phyloP scores from a whole-genome alignment of 2,113 vertebrate species.

The Misgurnus anguillicaudatus region DNA sequence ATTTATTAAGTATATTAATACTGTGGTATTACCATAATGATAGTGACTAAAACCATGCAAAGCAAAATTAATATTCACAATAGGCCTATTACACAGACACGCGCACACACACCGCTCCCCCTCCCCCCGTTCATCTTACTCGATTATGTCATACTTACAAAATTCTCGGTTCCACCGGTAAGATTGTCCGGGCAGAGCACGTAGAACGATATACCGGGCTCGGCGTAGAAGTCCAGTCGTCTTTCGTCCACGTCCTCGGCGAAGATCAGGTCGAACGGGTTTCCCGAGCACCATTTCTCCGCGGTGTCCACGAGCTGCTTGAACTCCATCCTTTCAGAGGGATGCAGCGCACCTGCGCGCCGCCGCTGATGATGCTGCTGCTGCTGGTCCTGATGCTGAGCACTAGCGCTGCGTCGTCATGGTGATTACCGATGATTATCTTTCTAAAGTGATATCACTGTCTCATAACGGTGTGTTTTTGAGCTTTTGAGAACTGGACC shows the following conservation, averaged over 20 bases:
- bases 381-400: slow-evolving; percentile 28
- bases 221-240: slow-evolving; percentile 96
- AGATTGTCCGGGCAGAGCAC: slow-evolving; percentile 86
- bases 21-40: too few relatives aligned
- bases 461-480: slow-evolving; percentile 59
- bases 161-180: slow-evolving; percentile 88
- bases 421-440: slow-evolving; percentile 49
- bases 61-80: too few relatives aligned
- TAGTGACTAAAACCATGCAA: too few relatives aligned
- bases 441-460: slow-evolving; percentile 41
- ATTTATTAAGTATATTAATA: too few relatives aligned
- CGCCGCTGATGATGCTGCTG: slow-evolving; percentile 61
- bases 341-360: slow-evolving; percentile 64
- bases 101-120: not conserved
- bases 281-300: slow-evolving; percentile 93
- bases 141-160: slow-evolving; percentile 80
- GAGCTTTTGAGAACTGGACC: slow-evolving; percentile 64
- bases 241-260: slow-evolving; percentile 91
- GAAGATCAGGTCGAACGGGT: slow-evolving; percentile 95
- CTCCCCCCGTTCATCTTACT: not conserved
- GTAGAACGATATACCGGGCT: slow-evolving; percentile 95
- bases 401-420: slow-evolving; percentile 64
- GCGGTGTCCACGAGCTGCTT: slow-evolving; percentile 94
- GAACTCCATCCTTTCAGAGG: slow-evolving; percentile 84
- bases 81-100: not conserved